These are phyloP conservation scores for Neocrepidodera transversa DNA, from an alignment of 2,888 invertebrate species.

Conservation along the genomic window DNA sequence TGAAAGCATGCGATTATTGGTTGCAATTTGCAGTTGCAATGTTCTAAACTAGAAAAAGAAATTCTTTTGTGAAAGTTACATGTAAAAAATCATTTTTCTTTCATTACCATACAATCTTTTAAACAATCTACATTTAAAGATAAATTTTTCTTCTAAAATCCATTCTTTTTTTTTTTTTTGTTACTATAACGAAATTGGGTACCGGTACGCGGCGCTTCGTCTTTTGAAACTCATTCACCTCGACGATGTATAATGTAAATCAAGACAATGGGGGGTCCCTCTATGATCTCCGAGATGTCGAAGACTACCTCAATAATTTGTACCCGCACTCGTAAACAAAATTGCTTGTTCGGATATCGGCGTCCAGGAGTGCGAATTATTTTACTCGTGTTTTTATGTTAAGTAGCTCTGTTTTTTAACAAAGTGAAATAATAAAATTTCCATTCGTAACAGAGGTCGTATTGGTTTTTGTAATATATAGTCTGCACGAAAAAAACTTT, in stretches of 20 bases:
- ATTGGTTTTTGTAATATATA: neutral
- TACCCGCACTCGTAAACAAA: conserved; percentile 49
- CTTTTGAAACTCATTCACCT: neutral
- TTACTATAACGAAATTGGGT: neutral
- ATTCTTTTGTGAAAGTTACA: neutral
- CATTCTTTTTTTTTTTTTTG: too few species aligned
- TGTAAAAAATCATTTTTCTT: neutral
- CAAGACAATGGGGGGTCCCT: conserved; percentile 1
- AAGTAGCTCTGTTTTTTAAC: conserved; percentile 14
- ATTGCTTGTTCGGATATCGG: conserved; percentile 42
- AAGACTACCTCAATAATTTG: conserved; percentile 14
- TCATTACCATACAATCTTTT: too few species aligned
- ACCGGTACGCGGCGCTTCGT: neutral
- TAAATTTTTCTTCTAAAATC: too few species aligned
- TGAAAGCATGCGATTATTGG: conserved; percentile 10
- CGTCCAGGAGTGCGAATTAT: conserved; percentile 56
- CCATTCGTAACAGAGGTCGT: neutral
- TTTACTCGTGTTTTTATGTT: conserved; percentile 46
- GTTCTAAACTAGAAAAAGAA: neutral
- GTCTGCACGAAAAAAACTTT: too few species aligned
- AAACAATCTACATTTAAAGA: too few species aligned
- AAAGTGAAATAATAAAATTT: conserved; percentile 1
- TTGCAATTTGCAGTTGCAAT: neutral
- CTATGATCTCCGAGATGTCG: neutral
- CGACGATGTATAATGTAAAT: neutral